Percentiles rank a stretch among this genome's conserved stretches.
phyloP scores from a whole-genome alignment of 2,888 invertebrate genomes.

The Nymphalis urticae region DNA sequence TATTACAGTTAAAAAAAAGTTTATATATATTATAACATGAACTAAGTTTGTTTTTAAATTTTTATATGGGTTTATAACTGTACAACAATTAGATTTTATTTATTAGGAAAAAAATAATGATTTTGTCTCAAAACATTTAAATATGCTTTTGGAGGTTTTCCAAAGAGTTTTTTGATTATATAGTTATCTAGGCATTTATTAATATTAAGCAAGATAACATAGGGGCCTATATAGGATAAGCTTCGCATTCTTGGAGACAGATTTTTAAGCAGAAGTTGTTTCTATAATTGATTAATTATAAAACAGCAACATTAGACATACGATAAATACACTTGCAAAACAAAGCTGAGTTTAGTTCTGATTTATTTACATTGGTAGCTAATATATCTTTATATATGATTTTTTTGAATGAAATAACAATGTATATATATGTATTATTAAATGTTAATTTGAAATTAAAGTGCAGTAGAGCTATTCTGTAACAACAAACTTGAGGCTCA shows the following conservation, averaged over 20 bases:
- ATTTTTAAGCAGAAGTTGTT: conserved; percentile 28
- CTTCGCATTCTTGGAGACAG: conserved; percentile 64
- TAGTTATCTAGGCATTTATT: conserved; percentile 6
- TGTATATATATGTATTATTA: too few relatives aligned
- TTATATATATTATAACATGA: not conserved
- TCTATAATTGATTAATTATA: conserved; percentile 20
- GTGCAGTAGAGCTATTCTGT: too few relatives aligned
- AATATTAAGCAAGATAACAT: conserved; percentile 15
- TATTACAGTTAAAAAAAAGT: conserved; percentile 21
- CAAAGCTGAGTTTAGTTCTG: conserved; percentile 51
- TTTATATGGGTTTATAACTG: too few relatives aligned
- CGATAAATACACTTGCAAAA: conserved; percentile 61
- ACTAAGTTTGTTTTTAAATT: not conserved
- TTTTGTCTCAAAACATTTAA: not conserved
- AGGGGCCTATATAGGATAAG: conserved; percentile 49
- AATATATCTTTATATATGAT: conserved; percentile 1
- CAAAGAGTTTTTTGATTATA: not conserved
- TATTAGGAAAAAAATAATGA: not conserved
- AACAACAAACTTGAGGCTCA: too few relatives aligned
- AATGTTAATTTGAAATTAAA: too few relatives aligned
- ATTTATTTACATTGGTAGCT: conserved; percentile 31
- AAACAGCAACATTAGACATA: conserved; percentile 52
- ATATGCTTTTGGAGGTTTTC: not conserved
- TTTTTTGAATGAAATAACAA: not conserved
- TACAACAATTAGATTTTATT: not conserved